phyloP scores from a whole-genome alignment of 2,888 invertebrate species.

The Hylaea fasciaria region DNA sequence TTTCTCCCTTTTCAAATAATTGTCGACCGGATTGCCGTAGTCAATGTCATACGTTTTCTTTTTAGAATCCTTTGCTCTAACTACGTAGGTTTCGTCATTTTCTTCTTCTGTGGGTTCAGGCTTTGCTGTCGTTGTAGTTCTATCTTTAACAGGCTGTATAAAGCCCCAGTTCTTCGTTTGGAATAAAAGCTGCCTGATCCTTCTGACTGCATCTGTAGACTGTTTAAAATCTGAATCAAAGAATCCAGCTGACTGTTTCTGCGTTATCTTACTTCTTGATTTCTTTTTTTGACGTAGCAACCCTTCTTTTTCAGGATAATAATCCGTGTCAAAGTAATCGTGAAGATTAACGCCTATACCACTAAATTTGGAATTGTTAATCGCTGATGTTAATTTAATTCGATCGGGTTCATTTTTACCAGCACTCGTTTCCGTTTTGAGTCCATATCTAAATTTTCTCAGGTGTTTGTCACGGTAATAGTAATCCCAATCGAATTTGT shows the following conservation, averaged over 20 bases:
- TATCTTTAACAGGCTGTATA: background rate
- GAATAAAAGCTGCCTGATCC: background rate
- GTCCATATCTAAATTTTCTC: slow-evolving; percentile 33
- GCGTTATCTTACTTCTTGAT: too few species aligned
- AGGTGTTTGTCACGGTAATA: slow-evolving; percentile 10
- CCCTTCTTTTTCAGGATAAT: slow-evolving; percentile 42
- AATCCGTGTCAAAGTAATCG: slow-evolving; percentile 58
- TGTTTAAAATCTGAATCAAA: background rate
- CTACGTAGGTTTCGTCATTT: background rate
- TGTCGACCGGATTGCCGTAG: slow-evolving; percentile 41
- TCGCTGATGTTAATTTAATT: slow-evolving; percentile 16
- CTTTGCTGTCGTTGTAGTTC: background rate
- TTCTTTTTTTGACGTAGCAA: background rate
- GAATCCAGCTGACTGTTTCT: background rate
- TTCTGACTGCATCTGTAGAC: background rate
- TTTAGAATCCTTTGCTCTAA: too few species aligned
- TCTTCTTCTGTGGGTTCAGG: background rate
- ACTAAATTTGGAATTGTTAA: slow-evolving; percentile 24
- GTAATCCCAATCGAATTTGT: slow-evolving; percentile 5
- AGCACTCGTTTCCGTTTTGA: slow-evolving; percentile 10
- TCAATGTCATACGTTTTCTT: too few species aligned
- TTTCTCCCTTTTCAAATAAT: slow-evolving; percentile 48
- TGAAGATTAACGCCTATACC: slow-evolving; percentile 44
- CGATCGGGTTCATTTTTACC: slow-evolving; percentile 13
- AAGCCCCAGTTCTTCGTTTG: slow-evolving; percentile 1